phyloP scores from a whole-genome alignment of 1,140 invertebrate genomes.

The Drosophila pseudoobscura region DNA sequence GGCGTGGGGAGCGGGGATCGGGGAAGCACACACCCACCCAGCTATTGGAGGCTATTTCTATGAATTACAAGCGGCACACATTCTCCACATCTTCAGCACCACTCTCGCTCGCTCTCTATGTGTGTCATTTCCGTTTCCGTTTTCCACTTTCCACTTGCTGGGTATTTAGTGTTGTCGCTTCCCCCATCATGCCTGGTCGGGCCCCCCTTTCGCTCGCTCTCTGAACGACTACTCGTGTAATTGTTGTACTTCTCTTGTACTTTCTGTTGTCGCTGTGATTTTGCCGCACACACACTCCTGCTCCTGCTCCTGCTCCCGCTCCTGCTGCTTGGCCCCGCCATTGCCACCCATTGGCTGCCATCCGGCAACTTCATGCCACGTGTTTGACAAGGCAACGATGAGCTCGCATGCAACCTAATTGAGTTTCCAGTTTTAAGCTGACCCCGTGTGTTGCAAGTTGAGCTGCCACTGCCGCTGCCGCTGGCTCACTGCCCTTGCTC shows the following conservation, averaged over 20 bases:
- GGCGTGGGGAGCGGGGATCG: too few species aligned
- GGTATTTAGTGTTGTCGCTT: slow-evolving; percentile 66
- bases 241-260: slow-evolving; percentile 78
- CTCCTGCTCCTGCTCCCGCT: background rate
- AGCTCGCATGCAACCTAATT: slow-evolving; percentile 76
- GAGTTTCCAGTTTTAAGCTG: slow-evolving; percentile 65
- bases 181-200: background rate
- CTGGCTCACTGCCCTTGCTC: too few species aligned
- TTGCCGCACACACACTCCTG: slow-evolving; percentile 16
- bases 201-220: background rate
- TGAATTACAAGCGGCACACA: slow-evolving; percentile 69
- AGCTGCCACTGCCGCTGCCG: background rate
- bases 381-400: slow-evolving; percentile 69
- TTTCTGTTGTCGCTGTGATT: slow-evolving; percentile 79
- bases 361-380: slow-evolving; percentile 41
- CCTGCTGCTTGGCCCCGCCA: background rate
- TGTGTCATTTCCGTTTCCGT: slow-evolving; percentile 78
- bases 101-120: slow-evolving; percentile 42
- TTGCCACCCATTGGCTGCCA: background rate
- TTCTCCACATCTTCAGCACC: slow-evolving; percentile 26
- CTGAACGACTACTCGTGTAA: slow-evolving; percentile 40
- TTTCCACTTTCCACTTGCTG: slow-evolving; percentile 79
- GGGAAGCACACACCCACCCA: background rate
- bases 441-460: slow-evolving; percentile 19
- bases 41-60: slow-evolving; percentile 50